These are phyloP conservation scores for Oryzias melastigma DNA, from an alignment of 2,113 vertebrate species.

Conservation along the genomic window DNA sequence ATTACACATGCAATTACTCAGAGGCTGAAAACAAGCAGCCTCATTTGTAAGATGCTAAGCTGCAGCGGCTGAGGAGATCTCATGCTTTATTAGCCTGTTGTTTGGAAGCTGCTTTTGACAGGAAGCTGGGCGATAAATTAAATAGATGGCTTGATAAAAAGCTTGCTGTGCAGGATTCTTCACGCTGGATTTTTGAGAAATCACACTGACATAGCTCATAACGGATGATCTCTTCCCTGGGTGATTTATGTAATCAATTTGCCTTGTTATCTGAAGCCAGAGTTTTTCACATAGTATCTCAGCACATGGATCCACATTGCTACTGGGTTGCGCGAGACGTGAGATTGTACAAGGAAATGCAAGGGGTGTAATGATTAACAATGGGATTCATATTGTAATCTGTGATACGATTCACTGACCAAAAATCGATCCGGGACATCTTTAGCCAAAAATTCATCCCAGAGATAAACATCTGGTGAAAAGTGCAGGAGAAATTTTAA, in stretches of 20 bases:
- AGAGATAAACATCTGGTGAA: no score
- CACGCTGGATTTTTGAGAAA: slow-evolving; percentile 60
- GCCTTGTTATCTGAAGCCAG: slow-evolving; percentile 67
- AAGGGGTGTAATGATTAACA: no score
- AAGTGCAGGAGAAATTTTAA: no score
- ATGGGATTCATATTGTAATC: no score
- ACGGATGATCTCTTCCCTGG: slow-evolving; percentile 55
- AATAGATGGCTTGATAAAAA: slow-evolving; percentile 75
- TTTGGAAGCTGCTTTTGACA: slow-evolving; percentile 62
- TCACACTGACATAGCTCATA: slow-evolving; percentile 49
- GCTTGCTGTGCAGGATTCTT: slow-evolving; percentile 61
- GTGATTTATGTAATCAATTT: slow-evolving; percentile 79
- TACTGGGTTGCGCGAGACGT: slow-evolving; percentile 27
- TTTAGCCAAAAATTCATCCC: no score
- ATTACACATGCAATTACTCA: slow-evolving; percentile 70
- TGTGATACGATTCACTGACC: no score
- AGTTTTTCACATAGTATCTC: slow-evolving; percentile 65
- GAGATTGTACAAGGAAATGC: background rate
- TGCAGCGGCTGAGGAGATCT: slow-evolving; percentile 52
- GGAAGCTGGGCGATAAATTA: slow-evolving; percentile 65
- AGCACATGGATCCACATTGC: slow-evolving; percentile 49
- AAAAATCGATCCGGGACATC: no score
- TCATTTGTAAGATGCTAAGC: slow-evolving; percentile 52
- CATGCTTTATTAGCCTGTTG: slow-evolving; percentile 62
- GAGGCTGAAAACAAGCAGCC: slow-evolving; percentile 52